A percentile compares a stretch with the other conserved stretches of the same genome.
These are phyloP conservation scores for Cyprinodon variegatus DNA, from an alignment of 2,113 vertebrate genomes.

Conservation along the genomic window DNA sequence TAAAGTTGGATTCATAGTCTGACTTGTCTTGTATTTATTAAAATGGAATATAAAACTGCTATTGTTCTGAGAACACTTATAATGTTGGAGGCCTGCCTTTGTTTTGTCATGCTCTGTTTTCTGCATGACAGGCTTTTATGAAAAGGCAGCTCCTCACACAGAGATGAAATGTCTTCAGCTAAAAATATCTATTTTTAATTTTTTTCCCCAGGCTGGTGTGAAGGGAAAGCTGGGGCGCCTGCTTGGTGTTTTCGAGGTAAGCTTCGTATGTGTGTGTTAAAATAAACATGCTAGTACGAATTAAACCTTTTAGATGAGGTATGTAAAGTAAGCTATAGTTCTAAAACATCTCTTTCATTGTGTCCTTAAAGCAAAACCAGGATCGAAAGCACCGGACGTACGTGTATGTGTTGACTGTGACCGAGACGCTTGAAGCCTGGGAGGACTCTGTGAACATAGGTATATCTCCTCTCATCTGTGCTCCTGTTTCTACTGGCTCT, in stretches of 20 bases:
- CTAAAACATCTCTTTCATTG: not conserved
- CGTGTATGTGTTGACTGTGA: slow-evolving; percentile 95
- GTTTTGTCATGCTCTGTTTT: slow-evolving; percentile 18
- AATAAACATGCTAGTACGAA: not conserved
- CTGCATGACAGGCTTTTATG: not conserved
- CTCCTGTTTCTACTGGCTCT: not conserved
- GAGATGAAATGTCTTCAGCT: not conserved
- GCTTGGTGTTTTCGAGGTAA: slow-evolving; percentile 97
- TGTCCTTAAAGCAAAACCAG: slow-evolving; percentile 83
- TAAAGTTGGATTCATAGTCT: not conserved
- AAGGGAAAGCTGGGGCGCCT: slow-evolving; percentile 96
- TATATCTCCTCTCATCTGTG: slow-evolving; percentile 53
- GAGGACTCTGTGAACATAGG: slow-evolving; percentile 98
- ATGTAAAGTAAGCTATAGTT: not conserved
- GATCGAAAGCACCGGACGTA: slow-evolving; percentile 97
- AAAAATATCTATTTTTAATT: not conserved
- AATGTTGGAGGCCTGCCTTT: slow-evolving; percentile 1
- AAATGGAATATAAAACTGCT: not conserved
- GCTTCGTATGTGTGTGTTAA: slow-evolving; percentile 7
- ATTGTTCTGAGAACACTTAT: slow-evolving; percentile 10
- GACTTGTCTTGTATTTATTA: slow-evolving; percentile 7
- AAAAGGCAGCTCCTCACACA: slow-evolving; percentile 2
- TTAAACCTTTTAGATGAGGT: not conserved
- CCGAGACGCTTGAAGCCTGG: slow-evolving; percentile 96
- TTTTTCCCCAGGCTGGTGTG: slow-evolving; percentile 89